These are phyloP conservation scores for Dicycla oo DNA, from an alignment of 2,888 invertebrate genomes.

Conservation along the genomic window DNA sequence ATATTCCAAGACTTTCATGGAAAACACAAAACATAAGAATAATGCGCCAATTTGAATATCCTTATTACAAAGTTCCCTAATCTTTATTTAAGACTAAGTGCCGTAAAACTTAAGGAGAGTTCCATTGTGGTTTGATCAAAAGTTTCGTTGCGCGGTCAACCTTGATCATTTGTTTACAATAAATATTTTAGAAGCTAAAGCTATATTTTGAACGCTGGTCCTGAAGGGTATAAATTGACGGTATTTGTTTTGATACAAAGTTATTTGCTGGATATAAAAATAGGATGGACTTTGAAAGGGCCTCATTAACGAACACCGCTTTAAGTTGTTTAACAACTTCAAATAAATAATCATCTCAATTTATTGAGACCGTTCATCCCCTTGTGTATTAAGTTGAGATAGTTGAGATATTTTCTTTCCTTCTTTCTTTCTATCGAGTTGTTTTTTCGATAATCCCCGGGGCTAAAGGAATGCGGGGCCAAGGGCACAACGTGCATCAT, in stretches of 20 bases:
- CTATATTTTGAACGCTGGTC: slow-evolving; percentile 24
- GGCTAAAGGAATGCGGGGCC: too few relatives aligned
- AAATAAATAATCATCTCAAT: slow-evolving; percentile 15
- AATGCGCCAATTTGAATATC: slow-evolving; percentile 56
- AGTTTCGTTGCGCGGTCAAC: slow-evolving; percentile 31
- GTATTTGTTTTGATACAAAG: slow-evolving; percentile 35
- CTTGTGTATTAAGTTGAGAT: not conserved
- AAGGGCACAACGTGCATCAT: too few relatives aligned
- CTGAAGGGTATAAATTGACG: slow-evolving; percentile 46
- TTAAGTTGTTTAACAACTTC: slow-evolving; percentile 20
- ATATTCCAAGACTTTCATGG: slow-evolving; percentile 34
- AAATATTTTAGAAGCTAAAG: slow-evolving; percentile 44
- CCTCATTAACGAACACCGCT: slow-evolving; percentile 22
- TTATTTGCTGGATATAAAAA: slow-evolving; percentile 8
- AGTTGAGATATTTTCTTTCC: too few relatives aligned
- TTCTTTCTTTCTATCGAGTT: too few relatives aligned
- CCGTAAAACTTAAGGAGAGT: slow-evolving; percentile 54
- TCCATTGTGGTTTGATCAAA: slow-evolving; percentile 44
- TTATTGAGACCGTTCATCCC: not conserved
- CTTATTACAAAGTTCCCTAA: slow-evolving; percentile 62
- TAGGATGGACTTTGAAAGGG: not conserved
- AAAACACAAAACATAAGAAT: slow-evolving; percentile 56
- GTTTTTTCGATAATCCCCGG: too few relatives aligned
- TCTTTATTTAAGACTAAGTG: slow-evolving; percentile 57
- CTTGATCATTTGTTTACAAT: slow-evolving; percentile 48